Evolutionary conservation across 2,113 vertebrate species (phyloP), one percentile per base, ranked within the genome.

Genomic region (Nipponia nippon): DNA sequence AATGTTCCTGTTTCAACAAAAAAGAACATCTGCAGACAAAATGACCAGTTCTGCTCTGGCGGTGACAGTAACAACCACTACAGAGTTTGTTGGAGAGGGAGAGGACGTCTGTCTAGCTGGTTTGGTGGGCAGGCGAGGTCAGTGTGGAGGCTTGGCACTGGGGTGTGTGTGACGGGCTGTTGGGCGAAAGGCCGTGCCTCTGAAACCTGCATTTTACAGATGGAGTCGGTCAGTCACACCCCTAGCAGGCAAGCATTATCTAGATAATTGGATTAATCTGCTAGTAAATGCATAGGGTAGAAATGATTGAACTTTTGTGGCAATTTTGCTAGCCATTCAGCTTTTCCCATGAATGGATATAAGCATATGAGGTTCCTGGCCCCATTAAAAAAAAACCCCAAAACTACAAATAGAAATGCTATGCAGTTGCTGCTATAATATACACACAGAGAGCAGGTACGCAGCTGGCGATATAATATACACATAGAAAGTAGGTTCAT

Each of bases 131-230:
- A 63, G 55, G 30, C 0, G 2, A 58, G 59, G 18, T 30, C 87
- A 46, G 8, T 0, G 0, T 6, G 0, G 1, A 26, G 27, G 14
- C 32, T 53, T 21, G 32, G 19, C 12, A 5, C 15, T 3, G 10
- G 4, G 14, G 10, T 5, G 9, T 3, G 21, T 7, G 27, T 32
- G n/a, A 55, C 20, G 32, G 62, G 16, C 23, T 81, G 2, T 7
- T 18, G 67, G 36, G 38, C 5, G 10, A 72, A 36, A 59, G 29
- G 26, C 36, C 2, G 0, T 16, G 58, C 21, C 42, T 32, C 49
- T 42, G 36, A 44, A 23, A 50, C 23, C 30, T 16, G 36, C 27
- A 5, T 16, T 47, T 38, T 58, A n/a, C 36, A 61, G 19, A 1
- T 0, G 13, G 70, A 23, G 13, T 26, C 44, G 7, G 52, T 36